A percentile compares a stretch with the other conserved stretches of the same genome.
Conservation (phyloP, 2,113 vertebrate genomes). For the Garra rufa region DNA sequence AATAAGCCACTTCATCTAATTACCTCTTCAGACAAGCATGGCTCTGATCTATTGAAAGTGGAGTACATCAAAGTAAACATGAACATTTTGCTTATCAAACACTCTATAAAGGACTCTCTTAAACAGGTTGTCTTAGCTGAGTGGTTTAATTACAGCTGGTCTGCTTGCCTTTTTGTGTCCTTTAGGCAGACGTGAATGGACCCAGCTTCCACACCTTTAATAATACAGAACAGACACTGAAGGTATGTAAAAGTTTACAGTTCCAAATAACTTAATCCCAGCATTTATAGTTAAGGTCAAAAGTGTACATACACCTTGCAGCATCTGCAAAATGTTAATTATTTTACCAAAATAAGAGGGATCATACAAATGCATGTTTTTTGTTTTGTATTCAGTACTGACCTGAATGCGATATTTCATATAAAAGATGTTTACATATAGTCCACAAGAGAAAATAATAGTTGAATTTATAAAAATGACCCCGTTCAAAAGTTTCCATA, state of each 20-base stretch:
- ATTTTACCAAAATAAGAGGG: no score
- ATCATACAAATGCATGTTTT: no score
- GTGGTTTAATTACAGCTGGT: not conserved
- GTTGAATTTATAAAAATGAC: no score
- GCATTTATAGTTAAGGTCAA: no score
- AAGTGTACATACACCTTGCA: no score
- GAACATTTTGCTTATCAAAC: constrained; percentile 8
- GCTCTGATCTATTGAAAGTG: constrained; percentile 89
- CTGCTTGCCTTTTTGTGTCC: constrained; percentile 20
- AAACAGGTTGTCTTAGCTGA: not conserved
- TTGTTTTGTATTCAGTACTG: no score
- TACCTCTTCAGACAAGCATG: constrained; percentile 85
- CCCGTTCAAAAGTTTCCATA: no score
- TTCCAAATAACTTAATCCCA: not conserved
- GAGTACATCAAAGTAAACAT: constrained; percentile 87
- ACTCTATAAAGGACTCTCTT: constrained; percentile 3
- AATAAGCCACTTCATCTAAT: constrained; percentile 85
- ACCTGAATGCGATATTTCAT: no score
- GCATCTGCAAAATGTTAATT: no score
- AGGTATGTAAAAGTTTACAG: constrained; percentile 73
- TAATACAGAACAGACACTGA: constrained; percentile 89
- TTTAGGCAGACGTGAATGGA: constrained; percentile 85
- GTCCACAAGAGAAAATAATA: no score
- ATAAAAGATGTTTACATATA: no score
- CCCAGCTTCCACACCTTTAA: constrained; percentile 87